Evolutionary conservation across 2,888 invertebrate species (phyloP).

Genomic region (Philereme transversata): DNA sequence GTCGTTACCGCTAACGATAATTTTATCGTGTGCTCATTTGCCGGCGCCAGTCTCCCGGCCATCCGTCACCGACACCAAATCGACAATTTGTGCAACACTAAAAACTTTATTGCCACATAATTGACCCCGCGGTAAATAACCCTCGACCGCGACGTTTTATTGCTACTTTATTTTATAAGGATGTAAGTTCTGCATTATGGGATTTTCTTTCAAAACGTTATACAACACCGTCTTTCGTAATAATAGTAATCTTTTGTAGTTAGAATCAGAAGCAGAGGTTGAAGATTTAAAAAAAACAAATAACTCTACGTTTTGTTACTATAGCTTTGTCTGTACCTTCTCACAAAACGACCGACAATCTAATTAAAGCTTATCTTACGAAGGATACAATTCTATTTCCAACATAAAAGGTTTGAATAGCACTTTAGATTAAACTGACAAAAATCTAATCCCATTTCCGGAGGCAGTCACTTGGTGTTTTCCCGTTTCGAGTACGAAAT

Average conservation of each 20-base stretch:
- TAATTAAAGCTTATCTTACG: conserved; percentile 17
- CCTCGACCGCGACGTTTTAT: conserved; percentile 59
- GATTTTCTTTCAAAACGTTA: conserved; percentile 19
- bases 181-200: conserved; percentile 29
- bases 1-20: conserved; percentile 85
- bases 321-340: conserved; percentile 1
- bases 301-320: no score
- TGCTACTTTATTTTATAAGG: conserved; percentile 56
- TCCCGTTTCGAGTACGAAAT: conserved; percentile 17
- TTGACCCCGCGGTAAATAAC: conserved; percentile 76
- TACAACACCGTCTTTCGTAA: neutral
- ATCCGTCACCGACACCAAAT: conserved; percentile 80
- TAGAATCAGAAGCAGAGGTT: neutral
- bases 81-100: conserved; percentile 82
- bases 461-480: conserved; percentile 18
- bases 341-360: conserved; percentile 9
- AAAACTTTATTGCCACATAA: conserved; percentile 81
- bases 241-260: neutral
- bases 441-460: conserved; percentile 22
- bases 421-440: conserved; percentile 24
- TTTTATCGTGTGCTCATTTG: conserved; percentile 85
- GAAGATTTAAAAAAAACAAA: no score
- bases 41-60: conserved; percentile 79
- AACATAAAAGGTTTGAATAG: conserved; percentile 21
- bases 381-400: conserved; percentile 17